phyloP scores from a whole-genome alignment of 1,140 invertebrate species.

The Caenorhabditis remanei region DNA sequence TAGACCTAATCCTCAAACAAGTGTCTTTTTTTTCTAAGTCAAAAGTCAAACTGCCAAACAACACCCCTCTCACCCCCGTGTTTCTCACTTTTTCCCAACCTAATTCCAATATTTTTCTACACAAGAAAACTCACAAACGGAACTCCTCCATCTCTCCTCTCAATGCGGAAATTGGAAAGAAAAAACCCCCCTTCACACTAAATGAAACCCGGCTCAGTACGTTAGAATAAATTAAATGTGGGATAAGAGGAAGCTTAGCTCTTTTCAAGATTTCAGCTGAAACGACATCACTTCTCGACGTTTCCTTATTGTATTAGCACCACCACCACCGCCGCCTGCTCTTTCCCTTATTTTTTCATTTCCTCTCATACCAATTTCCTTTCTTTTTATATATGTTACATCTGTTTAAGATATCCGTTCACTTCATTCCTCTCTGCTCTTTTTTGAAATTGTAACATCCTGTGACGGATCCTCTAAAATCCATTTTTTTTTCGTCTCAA shows the following conservation, averaged over 20 bases:
- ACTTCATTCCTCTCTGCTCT: neutral
- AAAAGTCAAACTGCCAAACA: neutral
- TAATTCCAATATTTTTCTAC: neutral
- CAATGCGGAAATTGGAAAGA: slow-evolving; percentile 15
- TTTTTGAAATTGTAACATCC: neutral
- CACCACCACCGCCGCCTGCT: neutral
- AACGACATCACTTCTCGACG: slow-evolving; percentile 38
- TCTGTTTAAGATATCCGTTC: neutral
- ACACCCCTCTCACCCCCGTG: neutral
- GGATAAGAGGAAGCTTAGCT: slow-evolving; percentile 29
- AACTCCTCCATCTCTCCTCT: neutral
- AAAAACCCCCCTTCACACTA: neutral
- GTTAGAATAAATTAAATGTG: slow-evolving; percentile 52
- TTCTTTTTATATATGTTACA: neutral
- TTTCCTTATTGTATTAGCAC: slow-evolving; percentile 52
- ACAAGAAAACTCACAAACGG: neutral
- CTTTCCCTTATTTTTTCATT: neutral
- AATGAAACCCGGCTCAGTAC: slow-evolving; percentile 30
- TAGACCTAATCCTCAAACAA: slow-evolving; percentile 16
- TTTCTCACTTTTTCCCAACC: neutral
- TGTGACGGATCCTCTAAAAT: no score
- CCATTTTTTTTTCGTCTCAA: neutral
- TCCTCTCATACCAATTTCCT: neutral
- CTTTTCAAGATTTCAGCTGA: slow-evolving; percentile 30
- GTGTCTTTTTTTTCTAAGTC: neutral